Base-by-base conservation (phyloP, 2,113 vertebrate species). In the Rhodinocichla rosea region DNA sequence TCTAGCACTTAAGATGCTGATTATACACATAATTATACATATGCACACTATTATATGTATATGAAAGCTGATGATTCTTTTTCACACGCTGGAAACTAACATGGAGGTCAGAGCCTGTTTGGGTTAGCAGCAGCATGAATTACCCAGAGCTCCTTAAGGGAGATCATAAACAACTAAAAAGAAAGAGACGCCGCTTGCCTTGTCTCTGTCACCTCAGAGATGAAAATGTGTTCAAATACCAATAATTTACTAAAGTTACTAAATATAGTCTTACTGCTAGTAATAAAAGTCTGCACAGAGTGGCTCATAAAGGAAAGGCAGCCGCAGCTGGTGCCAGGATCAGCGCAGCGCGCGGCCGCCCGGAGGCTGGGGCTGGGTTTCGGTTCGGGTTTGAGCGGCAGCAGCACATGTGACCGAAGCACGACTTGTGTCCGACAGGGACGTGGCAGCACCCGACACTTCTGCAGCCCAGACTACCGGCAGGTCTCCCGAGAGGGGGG, bases 261-360 rank as follows among this genome's bases (percentile, higher is more conserved):
- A 10, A 42, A 30, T 3, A 12, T 24, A 27, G 11, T 1, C n/a
- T 20, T 14, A 6, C 23, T 24, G 1, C 2, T 3, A 1, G 27
- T 5, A 68, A 60, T 5, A 32, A 22, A 40, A 32, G 20, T 26
- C 23, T 28, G 2, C 39, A 10, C 11, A 11, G 45, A 8, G 3
- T 0, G 55, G 16, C 15, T 7, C 28, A 3, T 1, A 20, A 24
- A 65, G 6, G 13, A 22, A 13, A 22, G 24, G 13, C 10, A 20
- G 55, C 9, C 6, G 56, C 79, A 11, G 60, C 56, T 3, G 9
- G 37, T 18, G 80, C 52, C 50, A 9, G 2, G 13, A 22, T 19
- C 37, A 32, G 50, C 15, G 32, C 32, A 7, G 26, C 3, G 35
- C 26, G 9, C 14, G 33, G 39, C 23, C 22, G 32, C 59, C 59